phyloP scores from a whole-genome alignment of 2,113 vertebrate genomes.

The Patagioenas fasciata region DNA sequence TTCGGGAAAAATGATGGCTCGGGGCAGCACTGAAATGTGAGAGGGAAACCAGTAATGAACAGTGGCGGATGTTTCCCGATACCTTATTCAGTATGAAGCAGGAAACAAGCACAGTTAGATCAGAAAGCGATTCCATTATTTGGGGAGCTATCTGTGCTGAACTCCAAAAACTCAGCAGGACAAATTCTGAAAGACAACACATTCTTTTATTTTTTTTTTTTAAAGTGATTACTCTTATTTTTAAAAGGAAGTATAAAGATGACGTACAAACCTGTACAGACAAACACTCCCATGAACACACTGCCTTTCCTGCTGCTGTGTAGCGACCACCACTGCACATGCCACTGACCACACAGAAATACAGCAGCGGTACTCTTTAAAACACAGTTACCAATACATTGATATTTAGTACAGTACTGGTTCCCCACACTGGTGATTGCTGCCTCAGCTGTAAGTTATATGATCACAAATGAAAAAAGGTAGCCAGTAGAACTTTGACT shows the following conservation, averaged over 20 bases:
- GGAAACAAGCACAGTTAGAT: neutral
- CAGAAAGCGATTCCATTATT: neutral
- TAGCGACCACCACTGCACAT: neutral
- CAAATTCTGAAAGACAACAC: neutral
- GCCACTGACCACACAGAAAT: accelerated
- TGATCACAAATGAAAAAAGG: neutral
- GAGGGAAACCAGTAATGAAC: neutral
- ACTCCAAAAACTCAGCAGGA: neutral
- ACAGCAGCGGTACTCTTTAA: neutral
- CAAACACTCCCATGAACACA: accelerated
- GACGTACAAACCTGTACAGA: neutral
- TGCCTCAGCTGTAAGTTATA: neutral
- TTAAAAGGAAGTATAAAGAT: neutral
- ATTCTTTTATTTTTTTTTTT: neutral
- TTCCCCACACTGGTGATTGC: neutral
- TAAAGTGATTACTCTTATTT: neutral
- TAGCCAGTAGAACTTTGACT: neutral
- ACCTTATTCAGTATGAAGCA: neutral
- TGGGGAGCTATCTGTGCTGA: neutral
- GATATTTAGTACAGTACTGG: neutral
- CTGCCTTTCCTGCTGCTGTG: neutral
- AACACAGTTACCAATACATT: neutral
- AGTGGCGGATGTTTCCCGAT: neutral
- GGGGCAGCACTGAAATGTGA: neutral
- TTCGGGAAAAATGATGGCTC: neutral